Conservation (phyloP, 1,140 invertebrate species). For the Epicauta chinensis region DNA sequence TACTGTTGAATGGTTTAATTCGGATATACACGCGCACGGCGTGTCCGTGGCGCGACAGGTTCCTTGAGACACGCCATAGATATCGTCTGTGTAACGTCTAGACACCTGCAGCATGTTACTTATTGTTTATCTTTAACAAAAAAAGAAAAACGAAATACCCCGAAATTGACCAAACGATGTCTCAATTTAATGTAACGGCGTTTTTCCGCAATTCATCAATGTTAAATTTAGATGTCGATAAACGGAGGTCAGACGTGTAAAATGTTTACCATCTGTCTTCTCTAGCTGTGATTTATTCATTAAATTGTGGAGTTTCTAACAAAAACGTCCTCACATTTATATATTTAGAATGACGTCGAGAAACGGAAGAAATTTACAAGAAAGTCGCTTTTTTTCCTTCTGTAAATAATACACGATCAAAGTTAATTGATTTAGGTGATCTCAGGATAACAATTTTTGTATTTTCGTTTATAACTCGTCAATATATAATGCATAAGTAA, state of each 20-base stretch:
- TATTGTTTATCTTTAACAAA: slow-evolving; percentile 9
- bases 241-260: slow-evolving; percentile 10
- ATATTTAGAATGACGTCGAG: no score
- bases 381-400: no score
- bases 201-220: slow-evolving; percentile 16
- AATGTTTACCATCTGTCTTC: slow-evolving; percentile 15
- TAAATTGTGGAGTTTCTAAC: slow-evolving; percentile 1
- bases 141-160: neutral
- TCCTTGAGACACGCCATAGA: slow-evolving; percentile 34
- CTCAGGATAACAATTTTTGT: no score
- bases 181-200: slow-evolving; percentile 6
- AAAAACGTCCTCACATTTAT: no score
- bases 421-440: no score
- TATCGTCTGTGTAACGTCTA: slow-evolving; percentile 22
- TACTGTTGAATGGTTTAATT: neutral
- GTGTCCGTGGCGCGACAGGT: slow-evolving; percentile 32
- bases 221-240: slow-evolving; percentile 14
- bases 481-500: no score
- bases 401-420: no score
- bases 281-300: slow-evolving; percentile 13
- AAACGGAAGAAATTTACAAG: no score
- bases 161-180: slow-evolving; percentile 7
- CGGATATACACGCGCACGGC: slow-evolving; percentile 10
- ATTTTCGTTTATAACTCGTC: no score
- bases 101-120: slow-evolving; percentile 21